Percentiles rank a stretch among this genome's conserved stretches.
Conservation (phyloP, 2,113 vertebrate species). For the Hassar affinis region DNA sequence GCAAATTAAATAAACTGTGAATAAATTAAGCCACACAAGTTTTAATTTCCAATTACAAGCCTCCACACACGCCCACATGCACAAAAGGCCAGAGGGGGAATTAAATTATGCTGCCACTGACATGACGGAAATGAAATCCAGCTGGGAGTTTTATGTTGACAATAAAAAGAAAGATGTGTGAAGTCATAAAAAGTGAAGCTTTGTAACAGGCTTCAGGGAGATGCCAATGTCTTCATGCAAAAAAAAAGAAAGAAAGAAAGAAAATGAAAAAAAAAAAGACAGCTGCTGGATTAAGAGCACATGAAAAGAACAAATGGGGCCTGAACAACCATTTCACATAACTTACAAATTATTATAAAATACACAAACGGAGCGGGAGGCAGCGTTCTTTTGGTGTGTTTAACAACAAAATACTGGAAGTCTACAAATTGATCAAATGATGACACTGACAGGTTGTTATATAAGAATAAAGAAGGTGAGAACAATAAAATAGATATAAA, state of each 20-base stretch:
- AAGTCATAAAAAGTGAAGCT: slow-evolving; percentile 47
- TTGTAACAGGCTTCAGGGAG: not conserved
- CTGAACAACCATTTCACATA: not conserved
- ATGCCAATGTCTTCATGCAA: not conserved
- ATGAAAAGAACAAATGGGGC: not conserved
- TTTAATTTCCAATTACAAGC: slow-evolving; percentile 62
- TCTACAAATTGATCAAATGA: not conserved
- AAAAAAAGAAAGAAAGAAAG: slow-evolving; percentile 32
- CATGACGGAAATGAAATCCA: slow-evolving; percentile 47
- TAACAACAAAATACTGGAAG: not conserved
- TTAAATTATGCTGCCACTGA: slow-evolving; percentile 47
- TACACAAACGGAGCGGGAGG: not conserved
- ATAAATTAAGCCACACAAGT: slow-evolving; percentile 58
- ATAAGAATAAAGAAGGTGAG: not conserved
- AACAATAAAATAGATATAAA: not conserved
- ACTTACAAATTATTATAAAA: not conserved
- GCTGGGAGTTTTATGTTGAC: slow-evolving; percentile 48
- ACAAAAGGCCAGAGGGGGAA: slow-evolving; percentile 50
- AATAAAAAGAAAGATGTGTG: slow-evolving; percentile 52
- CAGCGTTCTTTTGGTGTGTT: not conserved
- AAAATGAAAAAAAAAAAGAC: not conserved
- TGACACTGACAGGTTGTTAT: not conserved
- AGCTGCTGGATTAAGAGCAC: not conserved
- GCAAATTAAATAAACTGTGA: slow-evolving; percentile 57
- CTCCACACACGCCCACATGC: slow-evolving; percentile 14